Evolutionary conservation across 2,888 invertebrate genomes (phyloP), one percentile per base, ranked within the genome.

Genomic region (Drosophila leonis): DNA sequence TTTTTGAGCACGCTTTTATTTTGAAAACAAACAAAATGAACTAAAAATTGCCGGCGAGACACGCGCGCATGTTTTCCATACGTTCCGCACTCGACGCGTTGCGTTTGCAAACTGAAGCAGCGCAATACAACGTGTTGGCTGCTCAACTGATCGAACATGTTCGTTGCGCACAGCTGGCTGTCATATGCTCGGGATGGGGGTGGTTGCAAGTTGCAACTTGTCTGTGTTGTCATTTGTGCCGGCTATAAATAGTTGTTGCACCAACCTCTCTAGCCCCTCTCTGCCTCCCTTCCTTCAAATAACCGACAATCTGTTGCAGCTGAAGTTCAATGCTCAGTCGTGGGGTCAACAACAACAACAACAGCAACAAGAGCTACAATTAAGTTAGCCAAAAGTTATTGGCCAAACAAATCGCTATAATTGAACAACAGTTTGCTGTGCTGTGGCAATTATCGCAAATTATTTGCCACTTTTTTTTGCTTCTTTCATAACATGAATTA

Each of bases 261-360:
- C 35, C 3, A 39, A 27, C 31, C 31, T 9, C 7, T 33, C 33
- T 24, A 1, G 8, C 13, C 13, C 18, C 24, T 13, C 44, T 15
- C 44, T 24, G 2, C 24, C 24, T 9, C 6, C 12, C 29, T 5
- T 29, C 15, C 0, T 7, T 9, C 33, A 5, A 9, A 18, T 31
- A 7, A 0, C 13, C 12, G 18, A 10, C 33, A 48, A 54, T n/a
- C 31, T 18, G 18, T 10, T 39, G 18, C 37, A 39, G 63, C 41
- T 12, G 56, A 87, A 84, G 83, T 84, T 84, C 85, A 88, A 79
- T 77, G 83, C 79, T 75, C 84, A 80, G 66, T 20, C 51, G 44
- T n/a, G 66, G 67, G 72, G 69, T 70, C 80, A 78, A 64, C 55
- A 56, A 68, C 54, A 54, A 63, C 52, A 70, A 65, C 10, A 48